phyloP scores from a whole-genome alignment of 2,113 vertebrate genomes.

The Plotosus lineatus region DNA sequence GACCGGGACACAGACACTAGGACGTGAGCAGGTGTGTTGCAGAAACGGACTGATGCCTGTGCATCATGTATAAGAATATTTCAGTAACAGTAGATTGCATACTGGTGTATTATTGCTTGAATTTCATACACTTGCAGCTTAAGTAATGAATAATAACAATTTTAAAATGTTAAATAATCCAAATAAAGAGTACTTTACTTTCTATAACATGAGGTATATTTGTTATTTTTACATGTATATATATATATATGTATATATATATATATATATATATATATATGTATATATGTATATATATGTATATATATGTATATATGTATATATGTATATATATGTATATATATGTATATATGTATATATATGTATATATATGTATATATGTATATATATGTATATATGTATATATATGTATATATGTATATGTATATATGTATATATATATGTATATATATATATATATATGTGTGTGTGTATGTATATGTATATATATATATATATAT shows the following conservation, averaged over 20 bases:
- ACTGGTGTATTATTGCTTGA: not conserved
- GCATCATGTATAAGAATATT: not conserved
- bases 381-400: too few relatives aligned
- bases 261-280: not conserved
- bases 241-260: not conserved
- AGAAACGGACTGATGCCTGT: not conserved
- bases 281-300: not conserved
- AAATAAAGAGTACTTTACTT: not conserved
- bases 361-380: too few relatives aligned
- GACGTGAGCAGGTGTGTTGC: conserved; percentile 76
- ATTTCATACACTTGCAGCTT: not conserved
- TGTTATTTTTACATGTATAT: not conserved
- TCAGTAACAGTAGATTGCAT: not conserved
- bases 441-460: not conserved
- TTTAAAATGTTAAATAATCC: not conserved
- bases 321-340: too few relatives aligned
- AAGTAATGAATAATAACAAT: not conserved
- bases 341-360: too few relatives aligned
- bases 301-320: too few relatives aligned
- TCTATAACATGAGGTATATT: not conserved
- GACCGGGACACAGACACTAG: conserved; percentile 71
- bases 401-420: not conserved
- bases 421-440: not conserved
- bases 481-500: too few relatives aligned
- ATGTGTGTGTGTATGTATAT: not conserved